Base-by-base conservation (phyloP, 2,113 vertebrate genomes). In the Mixornis gularis region DNA sequence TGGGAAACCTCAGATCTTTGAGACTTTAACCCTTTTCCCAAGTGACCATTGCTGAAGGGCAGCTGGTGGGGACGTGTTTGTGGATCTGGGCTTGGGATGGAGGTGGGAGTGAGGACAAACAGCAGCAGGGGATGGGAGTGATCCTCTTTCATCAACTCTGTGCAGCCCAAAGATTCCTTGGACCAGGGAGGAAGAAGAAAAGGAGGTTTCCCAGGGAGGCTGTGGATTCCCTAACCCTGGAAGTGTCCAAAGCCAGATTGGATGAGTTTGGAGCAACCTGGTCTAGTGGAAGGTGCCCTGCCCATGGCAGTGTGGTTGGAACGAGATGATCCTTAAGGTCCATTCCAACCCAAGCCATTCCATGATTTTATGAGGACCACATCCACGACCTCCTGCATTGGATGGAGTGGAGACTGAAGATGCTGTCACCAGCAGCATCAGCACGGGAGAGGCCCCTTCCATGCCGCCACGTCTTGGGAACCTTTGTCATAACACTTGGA, bases 391-490 rank as follows among this genome's bases (percentile, higher is more conserved):
- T 16, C 9, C 5, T 15, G 26, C 8, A 8, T 0, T 55, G 55
- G 26, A 4, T 7, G 10, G 10, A 26, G 11, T 5, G 25, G 12
- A 68, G n/a, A 8, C 0, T n/a, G 41, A 43, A 36, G 65, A 21
- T 21, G 10, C 24, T 74, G 56, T 38, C 38, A 18, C 38, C 65
- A 71, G 38, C 46, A 52, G 6, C 48, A 46, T 8, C 48, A 56
- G 38, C 34, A 15, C 0, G 0, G 0, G 7, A 43, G 56, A 70
- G 34, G 25, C 27, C 43, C n/a, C 7, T 34, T 49, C 52, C 51
- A 9, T 3, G 10, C 25, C 0, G 0, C 29, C n/a, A 26, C 34
- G 27, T 27, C 46, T 32, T 6, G 0, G n/a, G 52, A 84, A 40
- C 32, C 32, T 90, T 84, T 90, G 78, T 74, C 95, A 60, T 27